phyloP scores from a whole-genome alignment of 2,888 invertebrate species.

The Drosophila hamatofila region DNA sequence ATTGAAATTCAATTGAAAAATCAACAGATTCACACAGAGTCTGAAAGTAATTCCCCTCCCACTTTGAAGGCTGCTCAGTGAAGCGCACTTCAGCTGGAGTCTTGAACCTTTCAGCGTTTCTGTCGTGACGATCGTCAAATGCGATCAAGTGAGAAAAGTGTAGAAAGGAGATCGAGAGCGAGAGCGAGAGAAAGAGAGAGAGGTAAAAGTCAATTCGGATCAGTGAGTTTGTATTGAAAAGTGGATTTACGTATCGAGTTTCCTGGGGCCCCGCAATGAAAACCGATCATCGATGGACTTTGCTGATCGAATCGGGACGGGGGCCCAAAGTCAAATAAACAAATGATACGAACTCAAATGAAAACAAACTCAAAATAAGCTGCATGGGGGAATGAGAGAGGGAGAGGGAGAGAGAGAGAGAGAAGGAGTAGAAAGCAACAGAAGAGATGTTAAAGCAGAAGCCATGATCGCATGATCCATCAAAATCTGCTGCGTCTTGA shows the following conservation, averaged over 20 bases:
- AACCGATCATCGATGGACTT: conserved; percentile 23
- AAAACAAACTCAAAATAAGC: conserved; percentile 34
- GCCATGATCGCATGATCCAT: conserved; percentile 49
- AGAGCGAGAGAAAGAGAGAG: conserved; percentile 9
- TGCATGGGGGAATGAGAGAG: no score
- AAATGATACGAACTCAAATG: conserved; percentile 27
- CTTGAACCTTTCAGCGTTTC: conserved; percentile 41
- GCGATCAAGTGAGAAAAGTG: conserved; percentile 54
- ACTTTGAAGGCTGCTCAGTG: neutral
- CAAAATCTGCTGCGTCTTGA: conserved; percentile 48
- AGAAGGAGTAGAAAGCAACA: neutral
- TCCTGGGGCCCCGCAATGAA: conserved; percentile 12
- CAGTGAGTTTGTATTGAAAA: conserved; percentile 22
- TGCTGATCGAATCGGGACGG: conserved; percentile 14
- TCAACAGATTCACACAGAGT: conserved; percentile 8
- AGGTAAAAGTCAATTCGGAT: conserved; percentile 30
- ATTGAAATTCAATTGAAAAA: conserved; percentile 1
- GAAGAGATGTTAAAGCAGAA: conserved; percentile 38
- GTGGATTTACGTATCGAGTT: conserved; percentile 41
- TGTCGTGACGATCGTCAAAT: conserved; percentile 28
- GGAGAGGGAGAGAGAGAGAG: neutral
- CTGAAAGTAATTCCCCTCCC: neutral
- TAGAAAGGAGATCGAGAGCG: conserved; percentile 42
- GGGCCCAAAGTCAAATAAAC: conserved; percentile 26
- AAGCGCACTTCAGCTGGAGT: neutral